A percentile compares a stretch with the other conserved stretches of the same genome.
Evolutionary conservation across 1,140 invertebrate species (phyloP).

Genomic region (Polypedilum vanderplanki): DNA sequence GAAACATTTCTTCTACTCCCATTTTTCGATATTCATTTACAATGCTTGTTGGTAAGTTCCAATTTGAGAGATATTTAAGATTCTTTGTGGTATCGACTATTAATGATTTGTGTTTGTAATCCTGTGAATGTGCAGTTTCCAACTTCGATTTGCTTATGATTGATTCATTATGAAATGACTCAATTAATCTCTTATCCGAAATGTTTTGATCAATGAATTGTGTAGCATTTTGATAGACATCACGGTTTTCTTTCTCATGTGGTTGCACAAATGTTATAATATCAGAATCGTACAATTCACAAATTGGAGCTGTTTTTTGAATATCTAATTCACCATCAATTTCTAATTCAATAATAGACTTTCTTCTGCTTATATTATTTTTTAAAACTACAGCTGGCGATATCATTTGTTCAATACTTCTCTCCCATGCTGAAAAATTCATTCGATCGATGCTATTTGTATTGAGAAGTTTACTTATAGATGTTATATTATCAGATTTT

Average conservation of each 20-base stretch:
- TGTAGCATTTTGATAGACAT: not conserved
- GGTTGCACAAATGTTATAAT: not conserved
- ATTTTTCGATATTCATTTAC: conserved; percentile 59
- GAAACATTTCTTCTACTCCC: conserved; percentile 74
- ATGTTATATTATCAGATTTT: not conserved
- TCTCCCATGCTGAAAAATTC: conserved; percentile 13
- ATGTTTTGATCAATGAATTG: not conserved
- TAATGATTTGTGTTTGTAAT: not conserved
- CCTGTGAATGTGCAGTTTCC: not conserved
- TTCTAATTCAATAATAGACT: not conserved
- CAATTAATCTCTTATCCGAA: not conserved
- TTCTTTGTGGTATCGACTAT: not conserved
- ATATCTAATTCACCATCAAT: not conserved
- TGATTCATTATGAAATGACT: not conserved
- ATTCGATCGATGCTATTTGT: not conserved
- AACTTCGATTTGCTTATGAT: not conserved
- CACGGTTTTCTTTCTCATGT: not conserved
- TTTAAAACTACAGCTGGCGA: not conserved
- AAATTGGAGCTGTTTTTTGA: not conserved
- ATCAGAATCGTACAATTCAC: not conserved
- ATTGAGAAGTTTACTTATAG: not conserved
- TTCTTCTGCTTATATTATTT: not conserved
- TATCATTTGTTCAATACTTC: not conserved
- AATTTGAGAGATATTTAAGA: conserved; percentile 35
- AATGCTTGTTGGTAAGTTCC: conserved; percentile 59